Evolutionary conservation across 2,113 vertebrate species (phyloP), one percentile per base, ranked within the genome.

Genomic region (Callionymus lyra): DNA sequence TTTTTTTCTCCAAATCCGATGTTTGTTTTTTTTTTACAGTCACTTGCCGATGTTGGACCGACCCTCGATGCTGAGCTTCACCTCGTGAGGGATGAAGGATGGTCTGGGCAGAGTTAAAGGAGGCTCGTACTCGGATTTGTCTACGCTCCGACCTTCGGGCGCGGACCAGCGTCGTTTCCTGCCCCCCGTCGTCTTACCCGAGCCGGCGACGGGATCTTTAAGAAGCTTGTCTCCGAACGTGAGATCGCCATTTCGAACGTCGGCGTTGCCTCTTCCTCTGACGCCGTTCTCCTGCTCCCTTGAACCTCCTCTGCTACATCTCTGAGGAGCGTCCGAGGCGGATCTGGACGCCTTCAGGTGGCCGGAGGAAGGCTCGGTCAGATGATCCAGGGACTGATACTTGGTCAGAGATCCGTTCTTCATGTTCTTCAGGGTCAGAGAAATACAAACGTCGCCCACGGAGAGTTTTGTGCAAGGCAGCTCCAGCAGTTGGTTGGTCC

Each of bases 21-120:
- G 54, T 19, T 52, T 16, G 46, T 41, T 56, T 50, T 48, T 56
- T 10, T 63, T 16, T n/a, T 34, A 12, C 1, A 37, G 82, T 93
- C 85, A 98, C 86, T 96, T 95, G 86, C 93, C 94, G 82, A 93
- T 85, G 40, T 91, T 98, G 50, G 95, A 99, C 80, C 91, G 89
- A 82, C 95, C 95, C 88, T 99, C 95, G 44, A 99, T 97, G 88
- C 90, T 93, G 84, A 97, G 90, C 84, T 99, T 99, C 82, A 99
- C 87, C 88, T 94, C 91, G 70, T 94, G 90, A 85, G 94, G 88
- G 85, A 98, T 91, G 74, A 99, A 97, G 68, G 91, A 92, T 82
- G 91, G 90, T 81, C 91, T 96, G 53, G 93, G 92, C 75, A 97
- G 91, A 86, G 88, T 91, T 85, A 90, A 83, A 48, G 93, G 92